Conservation (phyloP, 2,888 invertebrate species). For the Saturnia japonica region DNA sequence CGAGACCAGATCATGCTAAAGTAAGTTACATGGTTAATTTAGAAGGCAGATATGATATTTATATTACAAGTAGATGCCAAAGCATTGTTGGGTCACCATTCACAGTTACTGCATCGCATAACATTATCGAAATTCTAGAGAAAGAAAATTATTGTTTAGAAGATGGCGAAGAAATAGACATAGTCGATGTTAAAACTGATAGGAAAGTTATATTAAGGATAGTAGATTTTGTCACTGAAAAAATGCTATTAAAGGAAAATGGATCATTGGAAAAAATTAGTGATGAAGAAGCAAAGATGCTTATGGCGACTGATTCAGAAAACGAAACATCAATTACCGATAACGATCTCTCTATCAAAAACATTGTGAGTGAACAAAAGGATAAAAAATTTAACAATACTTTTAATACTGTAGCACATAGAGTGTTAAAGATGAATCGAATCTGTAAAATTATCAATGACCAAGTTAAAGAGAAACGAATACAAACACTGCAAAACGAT, state of each 20-base stretch:
- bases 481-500: constrained; percentile 30
- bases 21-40: constrained; percentile 75
- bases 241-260: constrained; percentile 80
- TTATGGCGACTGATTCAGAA: constrained; percentile 57
- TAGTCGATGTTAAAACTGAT: constrained; percentile 68
- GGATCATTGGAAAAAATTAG: constrained; percentile 73
- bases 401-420: constrained; percentile 56
- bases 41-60: constrained; percentile 82
- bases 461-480: constrained; percentile 40
- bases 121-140: constrained; percentile 61
- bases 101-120: constrained; percentile 68
- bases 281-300: constrained; percentile 66
- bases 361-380: constrained; percentile 18
- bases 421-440: constrained; percentile 58
- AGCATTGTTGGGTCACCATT: constrained; percentile 83
- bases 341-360: constrained; percentile 14
- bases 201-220: constrained; percentile 77
- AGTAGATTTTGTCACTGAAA: constrained; percentile 81
- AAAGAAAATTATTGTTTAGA: constrained; percentile 67
- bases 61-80: constrained; percentile 79
- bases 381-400: constrained; percentile 33
- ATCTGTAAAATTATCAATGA: constrained; percentile 61
- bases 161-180: constrained; percentile 76
- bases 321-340: constrained; percentile 24
- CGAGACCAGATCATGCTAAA: constrained; percentile 74